Evolutionary conservation across 2,797 vertebrate species (phyloP), one percentile per base, ranked within the genome.

Genomic region (Crotalus adamanteus): DNA sequence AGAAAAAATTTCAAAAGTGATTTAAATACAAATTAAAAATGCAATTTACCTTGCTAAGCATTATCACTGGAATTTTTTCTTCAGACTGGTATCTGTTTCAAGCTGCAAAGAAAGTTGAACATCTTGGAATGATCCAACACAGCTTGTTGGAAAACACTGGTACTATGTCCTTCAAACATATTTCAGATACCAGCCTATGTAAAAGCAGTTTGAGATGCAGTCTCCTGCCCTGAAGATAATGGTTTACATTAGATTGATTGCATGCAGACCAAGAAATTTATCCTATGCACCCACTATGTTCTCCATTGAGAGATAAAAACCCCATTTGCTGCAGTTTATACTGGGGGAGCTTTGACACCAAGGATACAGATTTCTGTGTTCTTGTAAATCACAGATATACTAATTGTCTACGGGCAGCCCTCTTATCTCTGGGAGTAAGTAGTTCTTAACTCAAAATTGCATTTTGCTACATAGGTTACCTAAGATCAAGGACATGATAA

Each of bases 291-390:
- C 95, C 95, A 95, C 94, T 97, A 94, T 92, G 87, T 95, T 96
- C 93, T 93, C 94, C 95, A 96, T 96, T 97, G 97, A 97, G 97
- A 98, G 98, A 98, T 98, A 97, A 98, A 97, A 97, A 97, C 94
- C 96, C 97, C 97, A 97, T 98, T 98, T 98, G 97, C 95, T 96
- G 91, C 94, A 92, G 97, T 97, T 97, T 97, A 97, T 97, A 97
- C 94, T 97, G 96, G 97, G 97, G 97, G 97, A 97, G 65, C 96
- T 97, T 96, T 97, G 97, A 97, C 93, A 96, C 94, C 94, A 92
- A 94, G 95, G 97, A 96, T 93, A 92, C 94, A 96, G 95, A 96
- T 96, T 95, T 97, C 94, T 92, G 95, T 93, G 95, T 97, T 96
- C 95, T 97, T 97, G 95, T 97, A 98, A 98, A 98, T 97, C 97